phyloP scores from a whole-genome alignment of 2,888 invertebrate genomes.

The Ommatoiulus sabulosus region DNA sequence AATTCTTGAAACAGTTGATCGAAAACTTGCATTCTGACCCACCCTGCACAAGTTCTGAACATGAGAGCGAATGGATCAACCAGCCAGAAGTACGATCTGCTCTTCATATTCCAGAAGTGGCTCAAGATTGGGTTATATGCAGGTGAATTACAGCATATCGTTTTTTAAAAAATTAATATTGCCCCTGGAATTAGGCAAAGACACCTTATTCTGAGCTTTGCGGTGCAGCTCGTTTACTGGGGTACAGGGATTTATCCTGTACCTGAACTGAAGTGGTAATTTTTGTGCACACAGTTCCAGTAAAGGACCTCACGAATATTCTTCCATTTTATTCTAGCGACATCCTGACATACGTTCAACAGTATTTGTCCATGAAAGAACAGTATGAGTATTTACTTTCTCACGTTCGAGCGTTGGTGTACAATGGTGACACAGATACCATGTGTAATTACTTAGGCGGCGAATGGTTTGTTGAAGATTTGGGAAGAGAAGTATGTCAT shows the following conservation, averaged over 20 bases:
- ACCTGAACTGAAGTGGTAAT: neutral
- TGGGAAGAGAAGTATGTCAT: slow-evolving; percentile 47
- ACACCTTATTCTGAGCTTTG: no score
- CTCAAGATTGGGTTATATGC: slow-evolving; percentile 62
- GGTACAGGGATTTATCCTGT: no score
- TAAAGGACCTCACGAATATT: neutral
- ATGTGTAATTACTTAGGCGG: slow-evolving; percentile 54
- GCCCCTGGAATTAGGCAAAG: no score
- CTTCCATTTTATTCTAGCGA: neutral
- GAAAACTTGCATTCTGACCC: slow-evolving; percentile 57
- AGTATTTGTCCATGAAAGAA: slow-evolving; percentile 18
- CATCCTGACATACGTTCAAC: neutral
- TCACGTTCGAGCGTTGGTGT: slow-evolving; percentile 8
- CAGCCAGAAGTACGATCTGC: slow-evolving; percentile 61
- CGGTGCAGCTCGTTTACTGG: no score
- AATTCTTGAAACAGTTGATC: slow-evolving; percentile 8
- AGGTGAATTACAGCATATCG: slow-evolving; percentile 60
- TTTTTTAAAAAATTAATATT: neutral
- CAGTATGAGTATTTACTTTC: slow-evolving; percentile 42
- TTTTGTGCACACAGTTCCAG: neutral
- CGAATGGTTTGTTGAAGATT: slow-evolving; percentile 51
- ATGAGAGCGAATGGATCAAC: slow-evolving; percentile 61
- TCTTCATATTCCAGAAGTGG: slow-evolving; percentile 62
- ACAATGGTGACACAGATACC: slow-evolving; percentile 55
- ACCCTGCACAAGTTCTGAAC: slow-evolving; percentile 61